These are phyloP conservation scores for Pyrrhia umbra DNA, from an alignment of 2,888 invertebrate genomes.

Conservation along the genomic window DNA sequence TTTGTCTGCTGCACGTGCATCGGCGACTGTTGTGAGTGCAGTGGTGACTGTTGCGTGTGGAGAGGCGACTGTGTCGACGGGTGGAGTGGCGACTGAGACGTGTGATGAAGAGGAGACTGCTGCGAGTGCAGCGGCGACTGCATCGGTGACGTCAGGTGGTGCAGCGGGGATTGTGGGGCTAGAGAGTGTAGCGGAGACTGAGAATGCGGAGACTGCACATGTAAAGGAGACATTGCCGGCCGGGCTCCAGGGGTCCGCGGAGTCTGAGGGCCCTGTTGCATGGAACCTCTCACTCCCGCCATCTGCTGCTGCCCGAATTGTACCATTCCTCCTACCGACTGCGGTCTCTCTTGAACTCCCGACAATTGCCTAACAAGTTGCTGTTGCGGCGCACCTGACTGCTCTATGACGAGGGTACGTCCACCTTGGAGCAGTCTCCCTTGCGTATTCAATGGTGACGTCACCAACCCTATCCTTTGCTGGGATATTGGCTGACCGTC, in stretches of 20 bases:
- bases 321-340: constrained; percentile 78
- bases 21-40: constrained; percentile 83
- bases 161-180: constrained; percentile 77
- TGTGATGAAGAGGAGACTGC: constrained; percentile 81
- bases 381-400: constrained; percentile 79
- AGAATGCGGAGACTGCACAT: constrained; percentile 83
- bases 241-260: constrained; percentile 75
- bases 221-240: constrained; percentile 84
- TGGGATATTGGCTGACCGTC: constrained; percentile 80
- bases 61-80: constrained; percentile 82
- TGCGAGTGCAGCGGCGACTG: constrained; percentile 85
- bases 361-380: constrained; percentile 82
- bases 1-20: constrained; percentile 79
- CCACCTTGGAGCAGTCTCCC: constrained; percentile 80
- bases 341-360: constrained; percentile 75
- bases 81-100: constrained; percentile 81
- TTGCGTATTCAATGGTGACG: constrained; percentile 80
- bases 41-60: constrained; percentile 82
- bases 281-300: constrained; percentile 51
- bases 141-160: constrained; percentile 79
- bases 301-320: constrained; percentile 82
- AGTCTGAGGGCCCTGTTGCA: constrained; percentile 68
- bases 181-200: constrained; percentile 77
- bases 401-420: constrained; percentile 85
- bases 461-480: constrained; percentile 83